Percentiles rank a stretch among this genome's conserved stretches.
phyloP scores from a whole-genome alignment of 2,797 vertebrate genomes.

The Rousettus madagascariensis region DNA sequence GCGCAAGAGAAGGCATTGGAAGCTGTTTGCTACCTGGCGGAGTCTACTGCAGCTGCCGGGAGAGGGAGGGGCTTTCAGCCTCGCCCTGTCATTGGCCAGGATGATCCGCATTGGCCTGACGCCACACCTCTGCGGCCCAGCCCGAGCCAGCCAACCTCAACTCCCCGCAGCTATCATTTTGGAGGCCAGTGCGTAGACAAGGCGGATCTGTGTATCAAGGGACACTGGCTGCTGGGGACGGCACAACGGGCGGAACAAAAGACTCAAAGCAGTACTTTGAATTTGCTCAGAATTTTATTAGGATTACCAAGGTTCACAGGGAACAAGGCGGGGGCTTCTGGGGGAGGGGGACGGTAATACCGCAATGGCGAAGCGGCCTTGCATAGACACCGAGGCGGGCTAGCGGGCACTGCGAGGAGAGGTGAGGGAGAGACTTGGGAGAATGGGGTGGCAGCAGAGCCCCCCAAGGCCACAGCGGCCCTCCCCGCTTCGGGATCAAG shows the following conservation, averaged over 20 bases:
- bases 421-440: background rate
- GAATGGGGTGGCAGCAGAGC: constrained; percentile 48
- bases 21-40: constrained; percentile 24
- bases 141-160: background rate
- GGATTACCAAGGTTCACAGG: constrained; percentile 58
- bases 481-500: constrained; percentile 48
- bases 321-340: constrained; percentile 49
- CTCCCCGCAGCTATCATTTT: background rate
- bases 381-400: constrained; percentile 63
- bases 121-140: background rate
- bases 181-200: background rate
- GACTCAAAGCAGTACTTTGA: constrained; percentile 44
- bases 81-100: constrained; percentile 57
- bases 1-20: constrained; percentile 1
- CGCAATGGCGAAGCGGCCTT: constrained; percentile 59
- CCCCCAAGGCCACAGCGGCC: constrained; percentile 46
- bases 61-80: background rate
- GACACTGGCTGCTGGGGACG: background rate
- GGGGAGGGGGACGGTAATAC: constrained; percentile 42
- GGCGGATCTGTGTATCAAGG: background rate
- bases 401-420: constrained; percentile 14
- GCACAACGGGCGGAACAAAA: background rate
- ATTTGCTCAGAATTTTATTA: constrained; percentile 74
- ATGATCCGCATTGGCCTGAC: constrained; percentile 61
- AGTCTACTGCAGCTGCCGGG: background rate